Base-by-base conservation (phyloP, 2,113 vertebrate genomes). In the Lasiurus borealis region DNA sequence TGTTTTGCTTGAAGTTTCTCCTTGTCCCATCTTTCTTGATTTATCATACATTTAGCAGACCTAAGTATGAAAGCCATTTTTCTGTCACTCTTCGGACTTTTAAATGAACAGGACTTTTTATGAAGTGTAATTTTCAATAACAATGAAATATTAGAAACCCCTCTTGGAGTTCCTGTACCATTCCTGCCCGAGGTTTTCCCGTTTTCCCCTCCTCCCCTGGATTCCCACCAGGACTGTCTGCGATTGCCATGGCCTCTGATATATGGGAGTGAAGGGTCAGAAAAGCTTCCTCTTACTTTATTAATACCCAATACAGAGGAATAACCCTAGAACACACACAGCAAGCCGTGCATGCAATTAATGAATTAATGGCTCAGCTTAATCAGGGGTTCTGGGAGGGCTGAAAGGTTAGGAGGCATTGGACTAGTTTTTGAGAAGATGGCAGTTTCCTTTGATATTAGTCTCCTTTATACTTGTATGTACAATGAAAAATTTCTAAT, bases 111-210 rank as follows among this genome's bases (percentile, higher is more conserved):
- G 82, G 96, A 94, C 93, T 93, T 97, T 97, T 97, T 97, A 97
- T 95, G 96, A 97, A 97, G 97, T 97, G 95, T 90, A 97, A 97
- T 97, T 97, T 96, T 97, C 95, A 97, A 96, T 97, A 97, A 97
- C 96, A 95, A 90, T 88, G 97, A 97, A 97, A 97, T 93, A 97
- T 94, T 96, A 97, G 94, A 95, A 96, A 6, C 48, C 87, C 54
- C 68, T 75, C 81, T 52, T 91, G 76, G 69, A 95, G 87, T 81
- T 91, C 52, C 89, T 82, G 25, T 90, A 90, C 86, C 13, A 11
- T 78, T 93, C 25, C 59, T 92, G 92, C 19, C 31, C 46, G 64
- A 34, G 8, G 48, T 14, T 46, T 52, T 31, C 29, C 14, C 36
- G 10, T 34, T 25, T 14, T 0, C 52, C 21, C 31, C 1, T 3